These are phyloP conservation scores for Dyspetes luteomarginatus DNA, from an alignment of 2,888 invertebrate species.

Conservation along the genomic window DNA sequence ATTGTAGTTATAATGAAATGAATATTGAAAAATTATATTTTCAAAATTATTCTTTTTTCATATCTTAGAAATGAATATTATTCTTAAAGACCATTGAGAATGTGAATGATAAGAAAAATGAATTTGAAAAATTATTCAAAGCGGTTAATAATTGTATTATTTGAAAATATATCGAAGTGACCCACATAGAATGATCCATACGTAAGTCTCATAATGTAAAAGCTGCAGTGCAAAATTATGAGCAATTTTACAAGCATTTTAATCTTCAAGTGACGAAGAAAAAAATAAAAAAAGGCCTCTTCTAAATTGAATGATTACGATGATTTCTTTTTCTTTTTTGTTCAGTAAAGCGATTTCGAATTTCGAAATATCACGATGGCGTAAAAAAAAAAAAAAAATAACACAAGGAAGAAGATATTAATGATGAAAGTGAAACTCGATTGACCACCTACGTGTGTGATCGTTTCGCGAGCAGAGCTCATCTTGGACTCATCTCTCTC, in stretches of 20 bases:
- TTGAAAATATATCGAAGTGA: too few relatives aligned
- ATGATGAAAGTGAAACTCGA: slow-evolving; percentile 45
- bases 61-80: too few relatives aligned
- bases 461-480: slow-evolving; percentile 26
- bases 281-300: background rate
- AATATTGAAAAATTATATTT: too few relatives aligned
- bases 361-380: slow-evolving; percentile 32
- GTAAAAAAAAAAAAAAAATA: slow-evolving; percentile 11
- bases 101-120: too few relatives aligned
- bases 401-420: background rate
- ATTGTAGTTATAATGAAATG: too few relatives aligned
- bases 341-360: slow-evolving; percentile 7
- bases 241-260: slow-evolving; percentile 14
- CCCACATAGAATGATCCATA: too few relatives aligned
- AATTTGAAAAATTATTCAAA: too few relatives aligned
- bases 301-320: background rate
- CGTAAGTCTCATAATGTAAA: too few relatives aligned
- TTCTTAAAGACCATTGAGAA: too few relatives aligned
- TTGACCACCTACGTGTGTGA: background rate
- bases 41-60: too few relatives aligned
- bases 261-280: background rate
- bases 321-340: background rate
- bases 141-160: too few relatives aligned
- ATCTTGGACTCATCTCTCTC: background rate
- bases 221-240: background rate